Base-by-base conservation (phyloP, 2,797 vertebrate species). In the Vultur gryphus region DNA sequence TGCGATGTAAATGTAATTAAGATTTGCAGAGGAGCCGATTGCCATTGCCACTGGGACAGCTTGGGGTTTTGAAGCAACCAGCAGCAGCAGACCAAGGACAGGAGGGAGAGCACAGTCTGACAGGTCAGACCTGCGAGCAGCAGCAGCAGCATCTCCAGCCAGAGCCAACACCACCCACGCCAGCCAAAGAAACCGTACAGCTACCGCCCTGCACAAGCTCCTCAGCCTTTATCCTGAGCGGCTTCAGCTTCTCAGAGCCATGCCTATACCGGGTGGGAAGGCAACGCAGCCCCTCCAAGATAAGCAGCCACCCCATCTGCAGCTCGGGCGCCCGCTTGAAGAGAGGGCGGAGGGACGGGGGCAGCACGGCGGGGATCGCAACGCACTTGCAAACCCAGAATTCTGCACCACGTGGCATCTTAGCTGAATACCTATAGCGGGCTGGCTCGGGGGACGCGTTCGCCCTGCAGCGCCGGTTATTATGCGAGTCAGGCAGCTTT, bases 401-500 rank as follows among this genome's bases (percentile, higher is more conserved):
- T 51, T 15, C 29, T 49, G 31, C 77, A 13, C 2, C 46, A 0
- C 5, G 0, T 19, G 2, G 62, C n/a, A 0, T 2, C 52, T 17
- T 13, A 16, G 54, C 86, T 11, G 81, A 29, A 29, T 1, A 13
- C 1, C 1, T 16, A 1, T 13, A 16, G 78, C 89, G 26, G 58
- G 77, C 48, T 49, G 58, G 58, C 18, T 1, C 10, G 1, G 26
- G 83, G 72, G 83, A 59, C 0, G 9, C 0, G 46, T 33, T 52
- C 5, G 26, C 41, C 82, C 75, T 1, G 2, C 2, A 83, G 46
- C 0, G 6, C 14, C 1, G 11, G 84, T 94, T 96, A 0, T 41
- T 13, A 95, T 96, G 89, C 62, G 8, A 94, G 76, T 86, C 95
- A 95, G 91, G 96, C 91, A 81, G 91, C 62, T 11, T 33, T 71